These are phyloP conservation scores for Eupeodes latifasciatus DNA, from an alignment of 2,888 invertebrate genomes.

Conservation along the genomic window DNA sequence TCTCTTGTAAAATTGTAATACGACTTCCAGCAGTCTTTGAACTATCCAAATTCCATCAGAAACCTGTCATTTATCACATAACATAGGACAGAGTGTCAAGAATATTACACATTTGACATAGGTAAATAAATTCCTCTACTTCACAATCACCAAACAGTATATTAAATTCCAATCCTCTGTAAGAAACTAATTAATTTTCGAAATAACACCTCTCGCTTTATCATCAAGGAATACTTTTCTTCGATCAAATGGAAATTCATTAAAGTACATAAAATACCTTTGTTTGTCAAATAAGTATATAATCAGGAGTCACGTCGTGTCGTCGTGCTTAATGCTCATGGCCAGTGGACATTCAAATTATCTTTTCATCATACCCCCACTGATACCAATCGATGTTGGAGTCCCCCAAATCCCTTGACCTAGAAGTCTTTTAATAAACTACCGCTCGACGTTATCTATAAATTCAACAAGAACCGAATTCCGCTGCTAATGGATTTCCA, in stretches of 20 bases:
- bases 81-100: neutral
- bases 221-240: neutral
- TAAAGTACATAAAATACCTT: neutral
- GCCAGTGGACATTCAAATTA: conserved; percentile 36
- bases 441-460: conserved; percentile 34
- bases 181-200: neutral
- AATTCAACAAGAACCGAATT: conserved; percentile 45
- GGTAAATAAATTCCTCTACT: neutral
- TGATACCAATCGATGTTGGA: conserved; percentile 18
- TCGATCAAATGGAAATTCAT: conserved; percentile 1
- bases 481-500: conserved; percentile 68
- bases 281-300: conserved; percentile 4
- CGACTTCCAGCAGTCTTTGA: neutral
- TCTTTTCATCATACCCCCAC: conserved; percentile 35
- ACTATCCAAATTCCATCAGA: neutral
- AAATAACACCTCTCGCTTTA: neutral
- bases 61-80: neutral
- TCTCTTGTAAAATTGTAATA: no score
- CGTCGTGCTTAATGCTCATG: no score
- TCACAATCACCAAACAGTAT: neutral
- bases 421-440: conserved; percentile 50
- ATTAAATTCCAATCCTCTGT: conserved; percentile 20
- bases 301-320: neutral
- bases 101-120: neutral
- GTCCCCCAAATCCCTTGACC: conserved; percentile 9